A percentile compares a stretch with the other conserved stretches of the same genome.
These are phyloP conservation scores for Uropetala carovei DNA, from an alignment of 2,888 invertebrate species.

Conservation along the genomic window DNA sequence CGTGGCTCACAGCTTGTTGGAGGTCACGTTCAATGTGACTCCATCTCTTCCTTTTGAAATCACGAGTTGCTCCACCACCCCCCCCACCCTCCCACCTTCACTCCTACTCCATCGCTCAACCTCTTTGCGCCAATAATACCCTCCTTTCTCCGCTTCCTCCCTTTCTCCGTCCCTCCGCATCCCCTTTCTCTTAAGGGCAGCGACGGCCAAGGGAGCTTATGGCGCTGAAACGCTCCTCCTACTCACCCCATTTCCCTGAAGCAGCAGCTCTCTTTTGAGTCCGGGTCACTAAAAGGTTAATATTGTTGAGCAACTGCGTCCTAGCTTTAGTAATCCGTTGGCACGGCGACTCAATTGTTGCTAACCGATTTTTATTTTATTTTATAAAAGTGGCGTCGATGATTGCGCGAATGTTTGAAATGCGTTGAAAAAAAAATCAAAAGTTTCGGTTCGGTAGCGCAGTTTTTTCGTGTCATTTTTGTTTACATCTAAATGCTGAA, in stretches of 20 bases:
- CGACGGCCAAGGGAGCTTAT: not conserved
- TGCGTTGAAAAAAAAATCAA: too few relatives aligned
- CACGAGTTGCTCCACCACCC: not conserved
- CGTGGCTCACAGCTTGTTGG: not conserved
- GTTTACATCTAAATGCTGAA: too few relatives aligned
- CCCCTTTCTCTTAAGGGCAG: too few relatives aligned
- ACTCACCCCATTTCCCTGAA: not conserved
- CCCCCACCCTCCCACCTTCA: not conserved
- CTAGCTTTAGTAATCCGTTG: not conserved
- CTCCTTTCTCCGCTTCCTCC: not conserved
- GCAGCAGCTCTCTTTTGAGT: not conserved
- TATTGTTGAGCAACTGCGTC: not conserved
- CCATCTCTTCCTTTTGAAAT: conserved; percentile 8
- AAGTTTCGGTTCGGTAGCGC: too few relatives aligned
- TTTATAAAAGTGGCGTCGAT: too few relatives aligned
- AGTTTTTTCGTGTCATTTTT: too few relatives aligned
- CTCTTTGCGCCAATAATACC: too few relatives aligned
- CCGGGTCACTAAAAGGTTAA: conserved; percentile 20
- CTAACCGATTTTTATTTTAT: not conserved
- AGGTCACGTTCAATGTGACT: conserved; percentile 27
- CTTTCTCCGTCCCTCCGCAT: too few relatives aligned
- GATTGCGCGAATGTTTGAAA: too few relatives aligned
- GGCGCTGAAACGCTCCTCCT: not conserved
- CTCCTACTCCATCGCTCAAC: too few relatives aligned
- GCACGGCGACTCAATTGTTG: not conserved